Base-by-base conservation (phyloP, 1,140 invertebrate genomes). In the Temnothorax curvispinosus region DNA sequence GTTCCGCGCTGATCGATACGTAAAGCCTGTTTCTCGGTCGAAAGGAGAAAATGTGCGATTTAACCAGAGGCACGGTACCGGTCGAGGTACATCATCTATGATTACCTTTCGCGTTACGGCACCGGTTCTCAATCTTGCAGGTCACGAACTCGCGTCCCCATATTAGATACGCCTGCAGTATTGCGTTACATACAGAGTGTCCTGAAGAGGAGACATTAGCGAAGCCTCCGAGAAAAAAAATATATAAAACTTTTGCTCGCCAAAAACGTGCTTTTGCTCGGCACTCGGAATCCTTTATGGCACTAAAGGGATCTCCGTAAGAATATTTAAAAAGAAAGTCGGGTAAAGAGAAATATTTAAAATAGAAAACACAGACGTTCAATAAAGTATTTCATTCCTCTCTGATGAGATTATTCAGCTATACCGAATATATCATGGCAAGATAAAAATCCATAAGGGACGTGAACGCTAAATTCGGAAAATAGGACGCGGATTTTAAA, bases 141-240 rank as follows among this genome's bases (percentile, higher is more conserved):
- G 80, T 84, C 80, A 47, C 58, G 80, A 84, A 75, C 54, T 47
- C 56, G 41, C 80, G 80, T 84, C 13, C 80, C 54, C 69, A 74
- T 27, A 27, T 84, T 84, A 75, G 80, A 84, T 75, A 9, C 69
- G 44, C 80, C 27, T 27, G 27, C 54, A 47, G 18, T 21, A 18
- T 58, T 58, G 50, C 65, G 47, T 69, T 69, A 27, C 27, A 69
- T 69, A 69, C 50, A 27, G 60, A 62, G 38, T 50, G 76, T 65
- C 41, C 32, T 32, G 18, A 35, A 47, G 38, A 72, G n/a, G 27
- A 44, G 35, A n/a, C 41, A 21, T 47, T 38, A 15, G n/a, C 35
- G 21, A 54, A n/a, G 21, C 50, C 18, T 9, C 0, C 27, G 44
- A 54, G 65, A 38, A 44, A 18, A 27, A 32, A 5, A 38, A 41